Evolutionary conservation across 2,797 vertebrate genomes (phyloP).

Genomic region (Xenopus petersii): DNA sequence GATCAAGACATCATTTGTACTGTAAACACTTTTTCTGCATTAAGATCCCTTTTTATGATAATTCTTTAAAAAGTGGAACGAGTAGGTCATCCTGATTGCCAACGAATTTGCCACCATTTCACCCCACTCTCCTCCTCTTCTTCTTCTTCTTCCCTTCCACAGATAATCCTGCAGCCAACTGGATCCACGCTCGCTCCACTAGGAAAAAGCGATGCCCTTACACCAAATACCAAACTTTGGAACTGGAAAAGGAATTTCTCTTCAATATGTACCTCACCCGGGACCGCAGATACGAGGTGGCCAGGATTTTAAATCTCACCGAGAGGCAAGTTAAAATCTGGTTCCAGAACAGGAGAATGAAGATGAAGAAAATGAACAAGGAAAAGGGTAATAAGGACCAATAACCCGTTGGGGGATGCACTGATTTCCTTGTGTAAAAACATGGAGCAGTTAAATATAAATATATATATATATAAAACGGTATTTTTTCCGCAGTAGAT

Average conservation of each 20-base stretch:
- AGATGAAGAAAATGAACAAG: slow-evolving; percentile 99
- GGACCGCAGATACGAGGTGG: slow-evolving; percentile 94
- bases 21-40: slow-evolving; percentile 68
- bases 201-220: slow-evolving; percentile 98
- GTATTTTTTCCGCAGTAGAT: slow-evolving; percentile 51
- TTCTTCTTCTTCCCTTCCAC: slow-evolving; percentile 19
- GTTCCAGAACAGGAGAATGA: slow-evolving; percentile 99
- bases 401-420: slow-evolving; percentile 57
- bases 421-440: slow-evolving; percentile 27
- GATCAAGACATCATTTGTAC: slow-evolving; percentile 68
- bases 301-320: slow-evolving; percentile 93
- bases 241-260: slow-evolving; percentile 98
- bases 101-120: slow-evolving; percentile 47
- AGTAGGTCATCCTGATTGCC: too few relatives aligned
- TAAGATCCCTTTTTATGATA: slow-evolving; percentile 69
- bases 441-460: slow-evolving; percentile 31
- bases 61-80: slow-evolving; percentile 65
- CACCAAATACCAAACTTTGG: slow-evolving; percentile 96
- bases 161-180: slow-evolving; percentile 97
- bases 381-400: slow-evolving; percentile 85
- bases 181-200: slow-evolving; percentile 95
- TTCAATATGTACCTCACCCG: slow-evolving; percentile 98
- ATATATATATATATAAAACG: slow-evolving; percentile 31
- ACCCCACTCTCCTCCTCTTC: slow-evolving; percentile 6
- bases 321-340: slow-evolving; percentile 99